Conservation (phyloP, 2,888 invertebrate genomes). For the Cataglyphis altisquamis region DNA sequence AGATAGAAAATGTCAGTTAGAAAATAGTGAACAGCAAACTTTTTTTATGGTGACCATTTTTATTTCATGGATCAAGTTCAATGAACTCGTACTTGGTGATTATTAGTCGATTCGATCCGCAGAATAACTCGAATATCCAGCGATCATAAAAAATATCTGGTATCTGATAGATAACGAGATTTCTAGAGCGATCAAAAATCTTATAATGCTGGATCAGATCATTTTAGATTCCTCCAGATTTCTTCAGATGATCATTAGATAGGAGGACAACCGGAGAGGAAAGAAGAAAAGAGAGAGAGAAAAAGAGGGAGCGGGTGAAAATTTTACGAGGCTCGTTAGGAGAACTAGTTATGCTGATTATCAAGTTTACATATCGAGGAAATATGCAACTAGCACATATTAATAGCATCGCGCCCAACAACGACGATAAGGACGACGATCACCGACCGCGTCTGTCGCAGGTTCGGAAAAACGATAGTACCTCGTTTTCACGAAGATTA, state of each 20-base stretch:
- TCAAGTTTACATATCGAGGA: slow-evolving; percentile 61
- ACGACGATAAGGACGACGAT: not conserved
- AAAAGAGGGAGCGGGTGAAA: not conserved
- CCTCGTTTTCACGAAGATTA: slow-evolving; percentile 28
- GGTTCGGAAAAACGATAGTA: slow-evolving; percentile 15
- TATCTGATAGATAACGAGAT: slow-evolving; percentile 50
- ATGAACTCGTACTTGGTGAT: slow-evolving; percentile 36
- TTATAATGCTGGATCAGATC: not conserved
- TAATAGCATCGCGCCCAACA: slow-evolving; percentile 49
- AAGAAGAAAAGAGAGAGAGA: not conserved
- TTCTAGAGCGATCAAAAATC: slow-evolving; percentile 16
- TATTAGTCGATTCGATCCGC: slow-evolving; percentile 41
- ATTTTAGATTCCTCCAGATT: slow-evolving; percentile 12
- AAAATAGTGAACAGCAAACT: not conserved
- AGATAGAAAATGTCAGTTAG: not conserved
- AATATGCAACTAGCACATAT: slow-evolving; percentile 47
- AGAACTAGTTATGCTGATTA: slow-evolving; percentile 67
- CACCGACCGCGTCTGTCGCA: not conserved
- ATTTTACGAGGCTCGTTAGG: slow-evolving; percentile 66
- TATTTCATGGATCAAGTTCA: slow-evolving; percentile 5
- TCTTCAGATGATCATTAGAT: slow-evolving; percentile 18
- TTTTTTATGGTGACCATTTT: not conserved
- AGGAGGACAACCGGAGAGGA: slow-evolving; percentile 3
- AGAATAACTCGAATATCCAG: slow-evolving; percentile 48
- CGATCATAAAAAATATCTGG: slow-evolving; percentile 37